Base-by-base conservation (phyloP, 2,113 vertebrate species). In the Parus major region DNA sequence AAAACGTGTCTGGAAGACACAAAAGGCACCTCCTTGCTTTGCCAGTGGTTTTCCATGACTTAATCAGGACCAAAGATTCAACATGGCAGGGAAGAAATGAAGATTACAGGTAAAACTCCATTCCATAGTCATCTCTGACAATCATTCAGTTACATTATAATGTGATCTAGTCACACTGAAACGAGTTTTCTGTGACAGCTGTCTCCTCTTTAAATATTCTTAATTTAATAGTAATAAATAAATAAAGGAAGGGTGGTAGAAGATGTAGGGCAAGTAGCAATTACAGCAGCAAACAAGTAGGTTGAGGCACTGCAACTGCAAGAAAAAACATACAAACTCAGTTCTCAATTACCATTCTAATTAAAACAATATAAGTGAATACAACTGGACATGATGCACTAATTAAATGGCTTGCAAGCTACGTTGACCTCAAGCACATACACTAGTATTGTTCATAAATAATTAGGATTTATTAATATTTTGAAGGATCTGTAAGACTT, bases 391-490 rank as follows among this genome's bases (percentile, higher is more conserved):
- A 76, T 11, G 21, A 86, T 76, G 49, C 42, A 68, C 53, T 93
- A 95, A 95, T 95, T 91, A 91, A 91, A 82, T 57, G 7, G 65
- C 35, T 79, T 36, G 10, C 61, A 82, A 44, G 73, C 90, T 93
- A 73, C 2, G 0, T 11, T 92, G 93, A 94, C 88, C 93, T 85
- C 77, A 53, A 92, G 18, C 27, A 78, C 79, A 73, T 47, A 86
- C 12, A 60, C 28, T 57, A 44, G 28, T 46, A 91, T 65, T 94
- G 86, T 72, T 89, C 49, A 36, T n/a, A 41, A 96, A 88, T 93
- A 92, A 94, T 47, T 82, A 33, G 61, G 31, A 69, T 83, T 95
- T 90, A 88, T 84, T 88, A 92, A 88, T 84, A 88, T 82, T 84
- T 76, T 70, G 61, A 93, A 90, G 16, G 33, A 92, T 83, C 39